phyloP scores from a whole-genome alignment of 2,113 vertebrate genomes.

The Ammodytes dubius region DNA sequence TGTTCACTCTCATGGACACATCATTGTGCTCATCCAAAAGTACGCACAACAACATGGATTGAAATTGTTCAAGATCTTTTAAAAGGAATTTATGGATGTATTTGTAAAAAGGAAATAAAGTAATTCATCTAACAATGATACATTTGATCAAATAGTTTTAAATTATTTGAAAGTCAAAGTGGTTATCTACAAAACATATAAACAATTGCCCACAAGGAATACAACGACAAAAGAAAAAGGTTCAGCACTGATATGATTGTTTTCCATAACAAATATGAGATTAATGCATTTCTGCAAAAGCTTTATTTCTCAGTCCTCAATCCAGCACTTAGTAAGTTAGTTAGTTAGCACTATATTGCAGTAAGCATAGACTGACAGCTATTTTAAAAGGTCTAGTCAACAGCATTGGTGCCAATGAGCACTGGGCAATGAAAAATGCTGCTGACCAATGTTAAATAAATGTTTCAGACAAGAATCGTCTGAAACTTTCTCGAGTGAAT shows the following conservation, averaged over 20 bases:
- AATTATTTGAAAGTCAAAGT: too few species aligned
- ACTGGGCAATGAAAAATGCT: constrained; percentile 15
- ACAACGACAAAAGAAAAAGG: too few species aligned
- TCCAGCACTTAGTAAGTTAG: neutral
- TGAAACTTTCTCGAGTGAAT: constrained; percentile 27
- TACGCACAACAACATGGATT: neutral
- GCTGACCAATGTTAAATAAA: constrained; percentile 56
- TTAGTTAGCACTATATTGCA: neutral
- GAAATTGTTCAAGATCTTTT: neutral
- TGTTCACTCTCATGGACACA: neutral
- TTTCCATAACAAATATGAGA: neutral
- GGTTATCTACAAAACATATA: neutral
- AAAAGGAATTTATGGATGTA: neutral
- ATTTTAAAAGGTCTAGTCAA: constrained; percentile 10
- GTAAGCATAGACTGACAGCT: neutral
- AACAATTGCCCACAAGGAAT: neutral
- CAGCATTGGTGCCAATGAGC: constrained; percentile 1
- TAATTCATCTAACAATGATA: too few species aligned
- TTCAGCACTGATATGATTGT: neutral
- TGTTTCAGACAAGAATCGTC: constrained; percentile 34
- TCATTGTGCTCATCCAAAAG: too few species aligned
- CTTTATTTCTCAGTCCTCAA: constrained; percentile 2
- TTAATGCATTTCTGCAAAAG: neutral
- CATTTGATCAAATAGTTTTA: too few species aligned
- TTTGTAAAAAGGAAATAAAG: neutral